A percentile compares a stretch with the other conserved stretches of the same genome.
Conservation (phyloP, 2,888 invertebrate species). For the Drosophila nr. fundita region DNA sequence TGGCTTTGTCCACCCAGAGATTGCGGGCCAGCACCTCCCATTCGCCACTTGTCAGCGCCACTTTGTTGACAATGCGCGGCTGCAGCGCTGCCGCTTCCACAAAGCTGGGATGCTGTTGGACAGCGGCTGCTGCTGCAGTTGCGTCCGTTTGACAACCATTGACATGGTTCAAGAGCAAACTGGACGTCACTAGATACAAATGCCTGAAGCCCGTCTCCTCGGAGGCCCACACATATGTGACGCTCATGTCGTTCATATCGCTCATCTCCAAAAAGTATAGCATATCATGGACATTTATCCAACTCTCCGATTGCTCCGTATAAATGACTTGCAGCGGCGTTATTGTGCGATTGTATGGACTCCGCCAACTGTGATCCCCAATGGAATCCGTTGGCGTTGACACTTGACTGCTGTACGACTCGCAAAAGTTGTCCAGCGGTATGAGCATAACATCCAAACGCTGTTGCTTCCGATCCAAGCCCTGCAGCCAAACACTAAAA, state of each 20-base stretch:
- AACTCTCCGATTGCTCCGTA: conserved; percentile 88
- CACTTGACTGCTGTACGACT: conserved; percentile 85
- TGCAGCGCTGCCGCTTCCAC: conserved; percentile 82
- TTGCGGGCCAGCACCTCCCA: conserved; percentile 95
- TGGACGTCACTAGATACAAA: conserved; percentile 91
- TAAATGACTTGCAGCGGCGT: conserved; percentile 85
- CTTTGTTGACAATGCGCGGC: conserved; percentile 89
- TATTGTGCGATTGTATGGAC: conserved; percentile 82
- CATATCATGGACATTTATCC: conserved; percentile 97
- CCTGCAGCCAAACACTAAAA: conserved; percentile 94
- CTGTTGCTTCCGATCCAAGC: conserved; percentile 95
- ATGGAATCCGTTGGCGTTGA: conserved; percentile 84
- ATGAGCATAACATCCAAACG: conserved; percentile 93
- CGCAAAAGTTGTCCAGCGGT: conserved; percentile 91
- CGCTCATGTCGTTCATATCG: conserved; percentile 72
- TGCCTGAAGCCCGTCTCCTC: conserved; percentile 96
- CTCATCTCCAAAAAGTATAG: conserved; percentile 90
- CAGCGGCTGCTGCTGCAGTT: conserved; percentile 54
- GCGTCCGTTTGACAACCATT: conserved; percentile 85
- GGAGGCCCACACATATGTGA: conserved; percentile 95
- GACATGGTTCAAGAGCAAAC: conserved; percentile 81
- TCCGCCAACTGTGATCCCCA: conserved; percentile 84
- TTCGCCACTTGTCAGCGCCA: conserved; percentile 93
- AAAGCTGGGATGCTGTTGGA: conserved; percentile 67
- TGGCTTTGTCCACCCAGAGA: conserved; percentile 93